phyloP scores from a whole-genome alignment of 2,113 vertebrate genomes.

The Cygnus atratus region DNA sequence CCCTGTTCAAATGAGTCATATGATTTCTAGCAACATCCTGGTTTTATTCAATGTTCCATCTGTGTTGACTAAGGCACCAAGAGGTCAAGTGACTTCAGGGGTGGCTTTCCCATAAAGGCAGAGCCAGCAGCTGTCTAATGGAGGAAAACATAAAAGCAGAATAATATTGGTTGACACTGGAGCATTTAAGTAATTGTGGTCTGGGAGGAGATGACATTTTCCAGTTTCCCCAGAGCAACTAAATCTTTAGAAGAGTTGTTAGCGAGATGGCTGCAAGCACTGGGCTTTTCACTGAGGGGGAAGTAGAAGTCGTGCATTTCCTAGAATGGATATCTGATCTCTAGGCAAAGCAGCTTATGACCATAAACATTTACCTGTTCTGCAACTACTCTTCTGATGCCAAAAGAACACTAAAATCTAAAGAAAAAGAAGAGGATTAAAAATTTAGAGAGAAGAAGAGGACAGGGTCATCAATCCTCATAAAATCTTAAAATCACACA shows the following conservation, averaged over 20 bases:
- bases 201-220: constrained; percentile 43
- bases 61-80: constrained; percentile 54
- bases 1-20: constrained; percentile 6
- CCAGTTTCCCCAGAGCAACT: neutral
- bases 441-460: neutral
- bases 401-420: neutral
- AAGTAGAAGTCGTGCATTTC: neutral
- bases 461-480: neutral
- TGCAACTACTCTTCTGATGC: neutral
- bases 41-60: constrained; percentile 50
- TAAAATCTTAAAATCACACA: neutral
- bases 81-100: constrained; percentile 68
- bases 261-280: neutral
- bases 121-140: constrained; percentile 33
- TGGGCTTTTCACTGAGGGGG: neutral
- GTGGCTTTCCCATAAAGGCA: constrained; percentile 61
- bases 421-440: too few relatives aligned
- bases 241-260: neutral
- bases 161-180: constrained; percentile 41
- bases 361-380: neutral
- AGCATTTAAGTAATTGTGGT: neutral
- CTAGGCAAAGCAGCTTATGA: neutral
- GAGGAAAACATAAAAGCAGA: constrained; percentile 40
- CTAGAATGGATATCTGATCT: neutral
- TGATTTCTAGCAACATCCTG: constrained; percentile 54